Conservation (phyloP, 2,113 vertebrate genomes). For the Aplodontia rufa region DNA sequence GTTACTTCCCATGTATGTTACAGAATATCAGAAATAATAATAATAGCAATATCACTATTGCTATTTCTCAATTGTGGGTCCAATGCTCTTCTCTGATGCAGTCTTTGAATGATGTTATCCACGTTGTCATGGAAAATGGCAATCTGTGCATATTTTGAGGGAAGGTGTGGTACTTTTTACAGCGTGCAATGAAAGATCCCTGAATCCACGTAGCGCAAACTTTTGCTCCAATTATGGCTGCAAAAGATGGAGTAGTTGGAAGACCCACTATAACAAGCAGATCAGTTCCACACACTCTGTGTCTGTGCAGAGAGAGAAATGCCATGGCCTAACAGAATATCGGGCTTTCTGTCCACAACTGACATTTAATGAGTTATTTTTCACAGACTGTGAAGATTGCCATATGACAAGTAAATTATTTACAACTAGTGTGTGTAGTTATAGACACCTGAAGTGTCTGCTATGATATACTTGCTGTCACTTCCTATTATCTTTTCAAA, state of each 20-base stretch:
- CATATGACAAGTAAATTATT: neutral
- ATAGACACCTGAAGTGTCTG: neutral
- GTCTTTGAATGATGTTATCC: neutral
- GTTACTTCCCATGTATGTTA: neutral
- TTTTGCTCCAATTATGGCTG: neutral
- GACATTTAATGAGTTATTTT: neutral
- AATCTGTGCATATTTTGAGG: neutral
- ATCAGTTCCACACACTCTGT: neutral
- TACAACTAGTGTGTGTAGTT: neutral
- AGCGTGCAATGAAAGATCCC: neutral
- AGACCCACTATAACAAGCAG: neutral
- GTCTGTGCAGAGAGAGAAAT: neutral
- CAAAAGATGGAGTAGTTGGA: neutral
- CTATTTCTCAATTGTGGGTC: neutral
- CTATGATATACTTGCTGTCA: neutral
- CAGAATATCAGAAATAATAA: neutral
- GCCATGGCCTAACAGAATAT: neutral
- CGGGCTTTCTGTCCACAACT: neutral
- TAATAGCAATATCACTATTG: neutral
- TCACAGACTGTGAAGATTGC: neutral
- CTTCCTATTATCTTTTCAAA: slow-evolving; percentile 21
- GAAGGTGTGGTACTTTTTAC: neutral
- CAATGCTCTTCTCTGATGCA: neutral
- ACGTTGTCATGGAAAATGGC: neutral
- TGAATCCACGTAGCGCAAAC: neutral